These are phyloP conservation scores for Bhutanitis thaidina DNA, from an alignment of 2,888 invertebrate genomes.

Conservation along the genomic window DNA sequence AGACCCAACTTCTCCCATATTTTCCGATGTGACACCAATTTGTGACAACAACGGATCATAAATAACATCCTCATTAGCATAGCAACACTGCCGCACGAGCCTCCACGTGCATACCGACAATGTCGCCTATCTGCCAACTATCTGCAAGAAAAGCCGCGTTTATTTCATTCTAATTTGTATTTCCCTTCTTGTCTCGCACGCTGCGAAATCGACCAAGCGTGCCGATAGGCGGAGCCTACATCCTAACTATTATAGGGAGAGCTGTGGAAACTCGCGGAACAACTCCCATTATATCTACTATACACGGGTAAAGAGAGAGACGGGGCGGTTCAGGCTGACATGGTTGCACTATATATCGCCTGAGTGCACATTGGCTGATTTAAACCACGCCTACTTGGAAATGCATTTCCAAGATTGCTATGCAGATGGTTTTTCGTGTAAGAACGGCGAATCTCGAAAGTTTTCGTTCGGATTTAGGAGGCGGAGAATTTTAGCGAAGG, in stretches of 20 bases:
- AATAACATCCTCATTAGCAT: slow-evolving; percentile 74
- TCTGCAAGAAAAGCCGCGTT: slow-evolving; percentile 66
- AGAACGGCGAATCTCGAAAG: slow-evolving; percentile 50
- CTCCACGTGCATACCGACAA: slow-evolving; percentile 60
- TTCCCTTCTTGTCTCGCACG: slow-evolving; percentile 47
- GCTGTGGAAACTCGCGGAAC: slow-evolving; percentile 48
- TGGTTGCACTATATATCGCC: slow-evolving; percentile 74
- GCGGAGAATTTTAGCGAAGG: slow-evolving; percentile 33
- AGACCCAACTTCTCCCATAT: slow-evolving; percentile 55
- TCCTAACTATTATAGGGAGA: slow-evolving; percentile 45
- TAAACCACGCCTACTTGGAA: slow-evolving; percentile 71
- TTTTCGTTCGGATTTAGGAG: slow-evolving; percentile 45
- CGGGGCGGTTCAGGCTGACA: slow-evolving; percentile 33
- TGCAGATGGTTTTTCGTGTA: slow-evolving; percentile 60
- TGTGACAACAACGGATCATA: slow-evolving; percentile 53
- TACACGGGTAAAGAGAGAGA: slow-evolving; percentile 35
- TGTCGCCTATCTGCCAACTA: slow-evolving; percentile 69
- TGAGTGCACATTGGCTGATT: slow-evolving; percentile 78
- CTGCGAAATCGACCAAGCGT: slow-evolving; percentile 60
- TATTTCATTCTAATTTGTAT: slow-evolving; percentile 58
- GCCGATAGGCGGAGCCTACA: slow-evolving; percentile 64
- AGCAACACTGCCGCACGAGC: slow-evolving; percentile 59
- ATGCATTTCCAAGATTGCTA: slow-evolving; percentile 78
- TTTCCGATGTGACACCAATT: slow-evolving; percentile 58
- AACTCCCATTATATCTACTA: slow-evolving; percentile 38